Conservation (phyloP, 2,888 invertebrate genomes). For the Limnephilus rhombicus region DNA sequence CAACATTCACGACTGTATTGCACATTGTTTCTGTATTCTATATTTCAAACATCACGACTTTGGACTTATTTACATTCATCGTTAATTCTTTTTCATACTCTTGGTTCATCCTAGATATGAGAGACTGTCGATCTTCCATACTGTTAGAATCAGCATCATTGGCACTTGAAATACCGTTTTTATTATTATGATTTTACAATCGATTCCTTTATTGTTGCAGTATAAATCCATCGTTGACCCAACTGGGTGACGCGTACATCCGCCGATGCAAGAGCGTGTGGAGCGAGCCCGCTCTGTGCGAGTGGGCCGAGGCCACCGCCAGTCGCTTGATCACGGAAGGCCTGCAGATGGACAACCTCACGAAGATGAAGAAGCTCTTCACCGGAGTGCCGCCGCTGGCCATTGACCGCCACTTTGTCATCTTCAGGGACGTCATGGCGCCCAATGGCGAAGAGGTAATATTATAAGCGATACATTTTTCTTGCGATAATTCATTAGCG, state of each 20-base stretch:
- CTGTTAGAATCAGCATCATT: background rate
- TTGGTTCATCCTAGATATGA: no score
- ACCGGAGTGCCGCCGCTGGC: background rate
- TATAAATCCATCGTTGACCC: background rate
- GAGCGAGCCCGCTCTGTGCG: background rate
- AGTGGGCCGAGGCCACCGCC: background rate
- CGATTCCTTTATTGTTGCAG: background rate
- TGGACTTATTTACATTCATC: no score
- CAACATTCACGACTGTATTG: no score
- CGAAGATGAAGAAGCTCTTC: slow-evolving; percentile 8
- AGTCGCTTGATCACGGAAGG: background rate
- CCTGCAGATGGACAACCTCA: background rate
- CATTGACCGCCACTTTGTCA: slow-evolving; percentile 6
- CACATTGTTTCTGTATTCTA: no score
- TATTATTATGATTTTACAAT: background rate
- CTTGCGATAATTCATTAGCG: background rate
- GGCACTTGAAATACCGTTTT: background rate
- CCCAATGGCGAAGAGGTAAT: background rate
- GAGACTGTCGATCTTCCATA: no score
- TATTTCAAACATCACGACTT: no score
- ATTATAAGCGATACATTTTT: background rate
- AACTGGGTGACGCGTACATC: background rate
- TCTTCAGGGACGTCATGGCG: slow-evolving; percentile 6
- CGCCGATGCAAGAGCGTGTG: background rate
- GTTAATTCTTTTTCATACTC: no score